These are phyloP conservation scores for Prunella strophiata DNA, from an alignment of 2,797 vertebrate genomes.

Conservation along the genomic window DNA sequence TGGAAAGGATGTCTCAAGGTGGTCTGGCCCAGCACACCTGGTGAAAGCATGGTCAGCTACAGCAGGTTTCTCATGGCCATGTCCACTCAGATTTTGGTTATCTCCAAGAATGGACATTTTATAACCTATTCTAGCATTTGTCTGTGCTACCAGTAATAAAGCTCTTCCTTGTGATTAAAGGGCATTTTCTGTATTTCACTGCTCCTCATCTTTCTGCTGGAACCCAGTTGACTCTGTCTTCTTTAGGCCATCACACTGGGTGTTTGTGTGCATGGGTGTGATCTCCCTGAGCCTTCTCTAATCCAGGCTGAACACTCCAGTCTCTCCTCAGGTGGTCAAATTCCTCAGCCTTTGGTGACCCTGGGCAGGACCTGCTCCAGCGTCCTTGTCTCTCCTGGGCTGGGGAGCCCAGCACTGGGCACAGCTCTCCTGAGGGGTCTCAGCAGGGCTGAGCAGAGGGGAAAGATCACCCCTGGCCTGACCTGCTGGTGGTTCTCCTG, in stretches of 20 bases:
- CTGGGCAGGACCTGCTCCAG: not conserved
- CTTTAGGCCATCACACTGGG: not conserved
- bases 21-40: not conserved
- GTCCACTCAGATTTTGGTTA: not conserved
- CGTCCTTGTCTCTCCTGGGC: fast-evolving
- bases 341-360: not conserved
- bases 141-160: not conserved
- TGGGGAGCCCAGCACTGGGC: not conserved
- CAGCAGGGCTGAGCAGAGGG: not conserved
- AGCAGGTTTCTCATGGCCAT: not conserved
- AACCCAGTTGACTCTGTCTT: not conserved
- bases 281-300: not conserved
- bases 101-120: not conserved
- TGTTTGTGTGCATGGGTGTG: not conserved
- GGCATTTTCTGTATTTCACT: not conserved
- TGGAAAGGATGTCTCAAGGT: not conserved
- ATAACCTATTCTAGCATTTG: not conserved
- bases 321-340: not conserved
- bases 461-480: no score
- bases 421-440: not conserved
- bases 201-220: not conserved
- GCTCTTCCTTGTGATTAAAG: not conserved
- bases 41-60: not conserved
- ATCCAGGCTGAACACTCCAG: not conserved
- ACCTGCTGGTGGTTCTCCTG: not conserved